Conservation (phyloP, 2,888 invertebrate species). For the Pseudococcus jackbeardsleyi region DNA sequence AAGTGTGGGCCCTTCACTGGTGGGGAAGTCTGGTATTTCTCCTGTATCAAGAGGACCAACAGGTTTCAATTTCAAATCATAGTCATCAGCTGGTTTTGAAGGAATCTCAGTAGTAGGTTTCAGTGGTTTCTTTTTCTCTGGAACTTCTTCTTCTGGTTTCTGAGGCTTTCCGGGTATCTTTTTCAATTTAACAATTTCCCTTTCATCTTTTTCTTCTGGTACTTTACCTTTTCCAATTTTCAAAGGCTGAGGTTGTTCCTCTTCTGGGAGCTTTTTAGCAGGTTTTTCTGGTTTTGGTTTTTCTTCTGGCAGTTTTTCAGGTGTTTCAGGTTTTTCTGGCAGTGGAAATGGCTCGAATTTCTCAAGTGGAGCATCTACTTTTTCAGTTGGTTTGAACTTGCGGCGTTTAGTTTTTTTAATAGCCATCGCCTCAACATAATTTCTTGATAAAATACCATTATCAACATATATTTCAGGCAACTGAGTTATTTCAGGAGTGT, state of each 20-base stretch:
- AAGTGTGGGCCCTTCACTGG: slow-evolving; percentile 66
- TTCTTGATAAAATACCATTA: slow-evolving; percentile 69
- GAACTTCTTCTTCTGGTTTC: slow-evolving; percentile 68
- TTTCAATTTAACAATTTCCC: slow-evolving; percentile 72
- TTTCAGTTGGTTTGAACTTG: slow-evolving; percentile 67
- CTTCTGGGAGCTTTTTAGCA: slow-evolving; percentile 70
- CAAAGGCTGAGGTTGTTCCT: slow-evolving; percentile 71
- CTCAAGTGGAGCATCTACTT: slow-evolving; percentile 67
- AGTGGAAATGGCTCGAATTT: slow-evolving; percentile 67
- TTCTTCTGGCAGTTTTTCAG: slow-evolving; percentile 67
- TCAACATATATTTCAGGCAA: slow-evolving; percentile 68
- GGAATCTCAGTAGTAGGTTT: slow-evolving; percentile 68
- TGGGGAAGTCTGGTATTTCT: slow-evolving; percentile 66
- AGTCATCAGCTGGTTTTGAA: slow-evolving; percentile 66
- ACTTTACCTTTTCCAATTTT: slow-evolving; percentile 73
- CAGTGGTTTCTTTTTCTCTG: slow-evolving; percentile 67
- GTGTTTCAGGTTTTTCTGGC: slow-evolving; percentile 68
- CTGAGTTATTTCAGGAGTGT: slow-evolving; percentile 69
- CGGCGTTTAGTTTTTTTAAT: slow-evolving; percentile 68
- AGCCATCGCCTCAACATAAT: slow-evolving; percentile 68
- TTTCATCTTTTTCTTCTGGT: slow-evolving; percentile 68
- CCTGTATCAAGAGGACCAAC: slow-evolving; percentile 67
- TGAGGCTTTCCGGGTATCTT: slow-evolving; percentile 68
- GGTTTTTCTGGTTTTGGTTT: slow-evolving; percentile 66
- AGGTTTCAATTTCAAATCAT: slow-evolving; percentile 68